phyloP scores from a whole-genome alignment of 2,888 invertebrate species.

The Lepidonotus clava region DNA sequence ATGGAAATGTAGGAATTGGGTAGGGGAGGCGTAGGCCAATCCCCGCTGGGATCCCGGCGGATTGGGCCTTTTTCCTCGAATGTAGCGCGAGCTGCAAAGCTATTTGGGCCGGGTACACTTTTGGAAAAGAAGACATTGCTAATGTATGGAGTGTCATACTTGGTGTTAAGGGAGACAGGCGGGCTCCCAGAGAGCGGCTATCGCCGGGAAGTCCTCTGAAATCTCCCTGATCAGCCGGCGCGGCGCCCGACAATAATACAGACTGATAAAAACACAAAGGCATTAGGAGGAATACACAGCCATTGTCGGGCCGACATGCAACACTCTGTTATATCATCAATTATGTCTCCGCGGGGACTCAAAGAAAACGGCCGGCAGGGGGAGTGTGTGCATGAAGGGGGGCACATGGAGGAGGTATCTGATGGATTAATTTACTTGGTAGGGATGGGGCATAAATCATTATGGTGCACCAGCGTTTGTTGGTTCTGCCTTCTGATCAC shows the following conservation, averaged over 20 bases:
- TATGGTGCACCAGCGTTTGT: neutral
- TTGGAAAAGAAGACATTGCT: neutral
- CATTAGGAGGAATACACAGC: conserved; percentile 15
- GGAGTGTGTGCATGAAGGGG: neutral
- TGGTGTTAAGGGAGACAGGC: neutral
- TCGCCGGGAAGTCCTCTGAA: neutral
- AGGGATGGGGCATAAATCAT: neutral
- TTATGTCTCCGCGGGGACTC: neutral
- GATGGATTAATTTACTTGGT: neutral
- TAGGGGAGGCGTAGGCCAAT: neutral
- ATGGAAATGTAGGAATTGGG: conserved; percentile 27
- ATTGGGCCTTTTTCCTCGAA: conserved; percentile 23
- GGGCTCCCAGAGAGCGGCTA: neutral
- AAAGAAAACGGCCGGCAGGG: neutral
- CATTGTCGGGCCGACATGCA: neutral
- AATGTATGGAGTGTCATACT: neutral
- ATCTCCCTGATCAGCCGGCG: neutral
- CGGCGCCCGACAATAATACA: conserved; percentile 10
- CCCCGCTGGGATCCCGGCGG: neutral
- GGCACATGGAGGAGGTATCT: neutral
- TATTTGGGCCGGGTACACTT: neutral
- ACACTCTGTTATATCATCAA: conserved; percentile 32
- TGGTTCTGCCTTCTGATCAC: neutral
- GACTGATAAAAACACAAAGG: conserved; percentile 23
- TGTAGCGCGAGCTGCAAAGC: neutral